These are phyloP conservation scores for Oreocharis arfaki DNA, from an alignment of 2,113 vertebrate genomes.

Conservation along the genomic window DNA sequence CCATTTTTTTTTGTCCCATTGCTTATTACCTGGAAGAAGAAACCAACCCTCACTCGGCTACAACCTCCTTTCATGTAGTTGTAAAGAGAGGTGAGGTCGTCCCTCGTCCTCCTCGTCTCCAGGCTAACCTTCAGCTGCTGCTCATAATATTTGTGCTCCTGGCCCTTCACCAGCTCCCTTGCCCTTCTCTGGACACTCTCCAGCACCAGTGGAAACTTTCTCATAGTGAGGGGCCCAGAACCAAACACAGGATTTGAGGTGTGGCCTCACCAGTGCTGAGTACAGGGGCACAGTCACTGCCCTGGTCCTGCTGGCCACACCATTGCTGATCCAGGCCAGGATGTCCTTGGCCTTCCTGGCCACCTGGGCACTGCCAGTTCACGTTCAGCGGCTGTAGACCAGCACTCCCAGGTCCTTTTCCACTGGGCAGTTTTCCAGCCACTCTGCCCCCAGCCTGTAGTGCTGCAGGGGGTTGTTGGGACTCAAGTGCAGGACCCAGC, in stretches of 20 bases:
- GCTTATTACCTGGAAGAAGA: not conserved
- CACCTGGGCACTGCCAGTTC: not conserved
- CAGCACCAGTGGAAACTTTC: not conserved
- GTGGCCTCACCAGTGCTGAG: not conserved
- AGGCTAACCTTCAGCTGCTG: not conserved
- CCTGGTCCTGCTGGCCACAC: not conserved
- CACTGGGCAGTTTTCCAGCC: fast-evolving
- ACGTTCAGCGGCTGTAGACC: not conserved
- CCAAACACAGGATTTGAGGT: not conserved
- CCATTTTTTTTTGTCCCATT: not conserved
- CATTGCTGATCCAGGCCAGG: not conserved
- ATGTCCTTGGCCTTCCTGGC: not conserved
- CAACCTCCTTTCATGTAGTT: not conserved
- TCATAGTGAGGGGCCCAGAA: not conserved
- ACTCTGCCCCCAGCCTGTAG: not conserved
- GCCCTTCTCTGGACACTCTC: not conserved
- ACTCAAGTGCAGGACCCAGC: not conserved
- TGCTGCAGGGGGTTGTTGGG: not conserved
- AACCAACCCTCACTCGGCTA: not conserved
- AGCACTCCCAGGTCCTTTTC: not conserved
- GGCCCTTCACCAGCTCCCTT: not conserved
- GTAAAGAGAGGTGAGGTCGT: not conserved
- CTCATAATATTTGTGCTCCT: not conserved
- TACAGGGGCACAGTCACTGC: not conserved
- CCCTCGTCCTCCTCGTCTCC: not conserved